Percentiles rank a stretch among this genome's conserved stretches.
Evolutionary conservation across 1,140 invertebrate species (phyloP).

Genomic region (Fopius arisanus): DNA sequence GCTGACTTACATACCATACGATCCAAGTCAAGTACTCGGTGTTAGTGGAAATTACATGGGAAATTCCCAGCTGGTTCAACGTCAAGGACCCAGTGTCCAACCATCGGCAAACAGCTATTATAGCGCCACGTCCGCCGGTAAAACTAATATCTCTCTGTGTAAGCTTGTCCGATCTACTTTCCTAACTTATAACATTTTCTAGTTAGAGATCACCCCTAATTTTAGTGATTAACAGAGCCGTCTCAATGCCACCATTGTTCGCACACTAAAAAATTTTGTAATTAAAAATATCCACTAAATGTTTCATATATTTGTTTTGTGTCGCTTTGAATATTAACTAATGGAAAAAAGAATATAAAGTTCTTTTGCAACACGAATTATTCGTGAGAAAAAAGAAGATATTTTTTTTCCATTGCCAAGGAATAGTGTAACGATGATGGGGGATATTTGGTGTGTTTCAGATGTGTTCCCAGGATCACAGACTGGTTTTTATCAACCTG

Average conservation of each 20-base stretch:
- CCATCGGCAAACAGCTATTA: constrained; percentile 68
- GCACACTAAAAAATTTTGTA: background rate
- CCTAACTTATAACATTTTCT: constrained; percentile 34
- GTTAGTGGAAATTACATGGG: constrained; percentile 67
- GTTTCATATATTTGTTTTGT: background rate
- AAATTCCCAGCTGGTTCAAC: constrained; percentile 71
- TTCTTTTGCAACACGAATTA: too few species aligned
- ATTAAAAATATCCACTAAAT: background rate
- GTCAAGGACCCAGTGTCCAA: constrained; percentile 66
- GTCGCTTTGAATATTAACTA: background rate
- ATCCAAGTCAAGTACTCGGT: constrained; percentile 64
- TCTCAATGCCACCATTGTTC: background rate
- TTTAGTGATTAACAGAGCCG: background rate
- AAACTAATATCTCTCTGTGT: constrained; percentile 42
- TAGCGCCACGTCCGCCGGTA: constrained; percentile 66
- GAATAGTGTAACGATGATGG: too few species aligned
- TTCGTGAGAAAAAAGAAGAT: too few species aligned
- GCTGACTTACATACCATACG: constrained; percentile 65
- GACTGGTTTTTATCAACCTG: constrained; percentile 65
- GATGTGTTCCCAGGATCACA: constrained; percentile 63
- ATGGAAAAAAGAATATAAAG: background rate
- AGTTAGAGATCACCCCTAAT: background rate
- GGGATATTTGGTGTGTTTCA: constrained; percentile 34
- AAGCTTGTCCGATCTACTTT: constrained; percentile 36
- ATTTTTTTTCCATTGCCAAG: background rate